Evolutionary conservation across 92 coral and sea anemone species (phyloP), one percentile per base, ranked within the genome.

Genomic region (Epizoanthus scotinus): DNA sequence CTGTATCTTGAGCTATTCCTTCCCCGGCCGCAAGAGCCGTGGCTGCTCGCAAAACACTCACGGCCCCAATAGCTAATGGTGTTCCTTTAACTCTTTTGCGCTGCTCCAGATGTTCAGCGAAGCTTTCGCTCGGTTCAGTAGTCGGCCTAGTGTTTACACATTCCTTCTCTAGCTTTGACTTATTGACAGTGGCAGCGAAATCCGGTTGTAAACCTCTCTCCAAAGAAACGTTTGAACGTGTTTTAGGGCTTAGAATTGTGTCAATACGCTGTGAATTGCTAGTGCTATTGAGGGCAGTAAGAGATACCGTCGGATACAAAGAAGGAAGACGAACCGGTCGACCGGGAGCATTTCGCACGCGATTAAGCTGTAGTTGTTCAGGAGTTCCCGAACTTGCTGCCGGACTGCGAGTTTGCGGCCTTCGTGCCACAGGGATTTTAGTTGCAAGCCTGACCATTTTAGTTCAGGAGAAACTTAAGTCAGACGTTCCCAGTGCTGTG

Each of bases 21-120:
- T 86, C 81, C 25, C 93, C 90, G n/a, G 87, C 97, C 22, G 92
- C 97, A 50, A 93, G 52, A 20, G 92, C 93, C 0, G 97, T 88
- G 14, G 94, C 91, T 7, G 94, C 83, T 79, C 97, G 79, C 71
- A 93, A 59, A 31, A 93, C 86, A 50, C 94, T 87, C 19, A 89
- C 89, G 1, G 92, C 94, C 0, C 97, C 97, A 1, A 93, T 73
- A 10, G 84, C 88, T 26, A 93, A 57, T 20, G 97, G 91, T 8
- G 97, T 87, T 9, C 97, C 89, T 61, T 88, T 87, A 22, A 93
- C 78, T 70, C 14, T 21, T 25, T 44, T 24, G 64, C 79, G 19
- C 67, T 52, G 6, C 59, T 82, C 60, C 28, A 55, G 52, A 44
- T 63, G 71, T 42, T 77, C 68, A 14, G 59, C 29, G 63, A 50